A percentile compares a stretch with the other conserved stretches of the same genome.
phyloP scores from a whole-genome alignment of 2,888 invertebrate species.

The Conus canariensis region DNA sequence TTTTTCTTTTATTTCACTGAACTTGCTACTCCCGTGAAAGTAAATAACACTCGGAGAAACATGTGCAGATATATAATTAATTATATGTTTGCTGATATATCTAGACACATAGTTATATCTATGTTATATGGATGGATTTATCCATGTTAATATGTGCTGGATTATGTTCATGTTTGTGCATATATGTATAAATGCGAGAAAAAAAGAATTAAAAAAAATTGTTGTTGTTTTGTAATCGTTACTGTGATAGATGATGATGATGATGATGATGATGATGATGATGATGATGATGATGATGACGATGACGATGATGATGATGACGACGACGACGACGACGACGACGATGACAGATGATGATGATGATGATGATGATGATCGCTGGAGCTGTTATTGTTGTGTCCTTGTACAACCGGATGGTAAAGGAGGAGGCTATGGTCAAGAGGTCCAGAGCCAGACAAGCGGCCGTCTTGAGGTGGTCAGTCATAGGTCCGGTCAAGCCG shows the following conservation, averaged over 20 bases:
- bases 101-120: no score
- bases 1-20: no score
- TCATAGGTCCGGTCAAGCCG: constrained; percentile 10
- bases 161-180: no score
- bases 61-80: no score
- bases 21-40: no score
- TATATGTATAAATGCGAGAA: no score
- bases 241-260: neutral
- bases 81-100: no score
- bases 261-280: neutral
- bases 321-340: neutral
- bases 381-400: neutral
- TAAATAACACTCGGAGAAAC: no score
- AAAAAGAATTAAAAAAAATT: no score
- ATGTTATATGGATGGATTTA: no score
- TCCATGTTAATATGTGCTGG: no score
- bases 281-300: neutral
- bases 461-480: constrained; percentile 34
- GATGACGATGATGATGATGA: neutral
- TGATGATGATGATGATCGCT: neutral
- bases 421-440: constrained; percentile 30
- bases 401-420: constrained; percentile 7
- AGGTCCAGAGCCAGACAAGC: constrained; percentile 35
- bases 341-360: neutral
- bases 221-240: neutral